Base-by-base conservation (phyloP, 1,140 invertebrate species). In the Choristoneura fumiferana region DNA sequence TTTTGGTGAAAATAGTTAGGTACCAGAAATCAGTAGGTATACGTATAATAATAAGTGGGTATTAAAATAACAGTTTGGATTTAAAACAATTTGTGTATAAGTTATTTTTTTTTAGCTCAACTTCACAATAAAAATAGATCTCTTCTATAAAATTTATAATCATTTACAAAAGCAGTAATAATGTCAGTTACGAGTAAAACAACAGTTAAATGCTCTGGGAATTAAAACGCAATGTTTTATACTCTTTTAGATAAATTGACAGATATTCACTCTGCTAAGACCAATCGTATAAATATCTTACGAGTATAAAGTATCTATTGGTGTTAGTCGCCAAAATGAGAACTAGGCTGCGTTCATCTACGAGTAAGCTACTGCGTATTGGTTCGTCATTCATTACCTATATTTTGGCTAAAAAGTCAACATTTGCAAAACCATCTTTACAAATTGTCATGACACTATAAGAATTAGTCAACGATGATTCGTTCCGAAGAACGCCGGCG, bases 1-100 rank as follows among this genome's bases (percentile, higher is more conserved):
- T 92, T 92, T 91, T 91, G 91, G 91, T 92, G 91, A 91, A 91
- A 91, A 90, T 88, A 90, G 85, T 89, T 88, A 90, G 85, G 83
- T 90, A 86, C 81, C 78, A 84, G 86, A 87, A 87, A 87, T 85
- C 70, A 89, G 73, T 84, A 81, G 76, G 84, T 82, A 77, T 55
- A 78, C 81, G 35, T 39, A 34, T 34, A 45, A 40, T 43, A 57
- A 54, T 54, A 54, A 15, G 52, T 54, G 15, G 52, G 52, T 55
- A 55, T 55, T 78, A 79, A 84, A 86, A 81, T 84, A 85, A 87
- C 77, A 87, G 69, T 85, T 68, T 74, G 76, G 73, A 83, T 83
- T 45, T 62, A 78, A 83, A 82, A 81, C 76, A 58, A 81, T 79
- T n/a, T 56, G 80, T 66, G 69, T 76, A 81, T 77, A 81, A 68